These are phyloP conservation scores for Brotula barbata DNA, from an alignment of 2,797 vertebrate species.

Conservation along the genomic window DNA sequence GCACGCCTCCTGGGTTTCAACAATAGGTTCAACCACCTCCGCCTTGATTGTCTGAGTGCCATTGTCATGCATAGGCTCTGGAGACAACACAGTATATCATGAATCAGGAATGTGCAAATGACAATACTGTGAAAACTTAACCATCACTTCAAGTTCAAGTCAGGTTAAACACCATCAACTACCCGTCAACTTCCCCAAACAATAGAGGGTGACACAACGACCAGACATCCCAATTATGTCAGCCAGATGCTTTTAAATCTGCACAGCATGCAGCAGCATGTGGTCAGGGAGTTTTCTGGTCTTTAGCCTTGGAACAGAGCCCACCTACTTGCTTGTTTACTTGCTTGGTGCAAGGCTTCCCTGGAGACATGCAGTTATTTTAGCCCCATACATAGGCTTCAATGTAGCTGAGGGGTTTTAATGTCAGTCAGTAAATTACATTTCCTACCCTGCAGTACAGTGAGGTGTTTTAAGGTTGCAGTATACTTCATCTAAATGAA, in stretches of 20 bases:
- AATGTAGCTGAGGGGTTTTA: constrained; percentile 80
- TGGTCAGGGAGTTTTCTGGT: constrained; percentile 1
- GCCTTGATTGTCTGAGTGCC: constrained; percentile 88
- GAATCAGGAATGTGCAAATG: constrained; percentile 2
- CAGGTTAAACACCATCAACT: background rate
- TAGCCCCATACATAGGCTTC: constrained; percentile 59
- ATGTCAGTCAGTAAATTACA: constrained; percentile 73
- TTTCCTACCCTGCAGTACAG: constrained; percentile 67
- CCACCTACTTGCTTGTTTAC: constrained; percentile 21
- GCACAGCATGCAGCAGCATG: background rate
- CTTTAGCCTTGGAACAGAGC: constrained; percentile 17
- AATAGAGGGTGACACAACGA: background rate
- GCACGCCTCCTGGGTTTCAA: constrained; percentile 80
- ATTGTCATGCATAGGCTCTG: constrained; percentile 83
- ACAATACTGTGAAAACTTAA: constrained; percentile 9
- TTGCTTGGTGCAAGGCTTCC: constrained; percentile 43
- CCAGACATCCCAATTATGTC: background rate
- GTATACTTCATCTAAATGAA: too few species aligned
- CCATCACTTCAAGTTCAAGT: constrained; percentile 1
- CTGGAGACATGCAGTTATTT: constrained; percentile 69
- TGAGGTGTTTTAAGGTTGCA: constrained; percentile 61
- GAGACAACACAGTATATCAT: constrained; percentile 21
- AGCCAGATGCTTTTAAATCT: background rate
- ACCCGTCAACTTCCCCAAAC: background rate
- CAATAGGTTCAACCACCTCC: constrained; percentile 82